A percentile compares a stretch with the other conserved stretches of the same genome.
Conservation (phyloP, 2,888 invertebrate genomes). For the Chouioia cunea region DNA sequence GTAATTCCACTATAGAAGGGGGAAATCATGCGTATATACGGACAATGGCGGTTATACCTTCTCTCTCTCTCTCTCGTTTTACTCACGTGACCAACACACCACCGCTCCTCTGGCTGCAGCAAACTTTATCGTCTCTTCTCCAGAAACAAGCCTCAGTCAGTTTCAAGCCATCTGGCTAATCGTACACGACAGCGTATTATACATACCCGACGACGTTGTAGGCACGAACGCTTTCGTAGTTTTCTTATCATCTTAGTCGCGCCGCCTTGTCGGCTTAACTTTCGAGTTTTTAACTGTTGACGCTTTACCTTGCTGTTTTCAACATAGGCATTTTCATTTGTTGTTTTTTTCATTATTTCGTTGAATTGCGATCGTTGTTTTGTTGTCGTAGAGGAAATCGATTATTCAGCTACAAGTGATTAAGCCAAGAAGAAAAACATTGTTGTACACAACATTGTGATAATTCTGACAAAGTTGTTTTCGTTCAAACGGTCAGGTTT, state of each 20-base stretch:
- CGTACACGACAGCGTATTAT: conserved; percentile 52
- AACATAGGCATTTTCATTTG: too few relatives aligned
- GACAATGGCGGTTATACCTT: conserved; percentile 29
- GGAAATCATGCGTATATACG: background rate
- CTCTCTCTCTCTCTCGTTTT: background rate
- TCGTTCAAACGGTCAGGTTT: too few relatives aligned
- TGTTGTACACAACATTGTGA: too few relatives aligned
- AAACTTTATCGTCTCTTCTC: conserved; percentile 31
- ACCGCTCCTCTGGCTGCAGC: conserved; percentile 10
- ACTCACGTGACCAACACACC: conserved; percentile 20
- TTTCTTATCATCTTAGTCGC: background rate
- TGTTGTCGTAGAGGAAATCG: too few relatives aligned
- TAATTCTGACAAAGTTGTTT: too few relatives aligned
- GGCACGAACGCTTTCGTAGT: background rate
- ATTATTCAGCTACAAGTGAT: too few relatives aligned
- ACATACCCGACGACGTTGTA: background rate
- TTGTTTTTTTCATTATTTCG: too few relatives aligned
- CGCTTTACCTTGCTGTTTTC: background rate
- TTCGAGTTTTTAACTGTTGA: conserved; percentile 10
- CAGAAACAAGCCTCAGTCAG: conserved; percentile 60
- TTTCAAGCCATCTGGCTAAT: conserved; percentile 64
- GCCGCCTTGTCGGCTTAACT: background rate
- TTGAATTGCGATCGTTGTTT: too few relatives aligned
- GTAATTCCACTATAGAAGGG: conserved; percentile 13
- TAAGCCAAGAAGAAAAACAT: too few relatives aligned